Conservation (phyloP, 2,888 invertebrate species). For the Melangyna quadrimaculata region DNA sequence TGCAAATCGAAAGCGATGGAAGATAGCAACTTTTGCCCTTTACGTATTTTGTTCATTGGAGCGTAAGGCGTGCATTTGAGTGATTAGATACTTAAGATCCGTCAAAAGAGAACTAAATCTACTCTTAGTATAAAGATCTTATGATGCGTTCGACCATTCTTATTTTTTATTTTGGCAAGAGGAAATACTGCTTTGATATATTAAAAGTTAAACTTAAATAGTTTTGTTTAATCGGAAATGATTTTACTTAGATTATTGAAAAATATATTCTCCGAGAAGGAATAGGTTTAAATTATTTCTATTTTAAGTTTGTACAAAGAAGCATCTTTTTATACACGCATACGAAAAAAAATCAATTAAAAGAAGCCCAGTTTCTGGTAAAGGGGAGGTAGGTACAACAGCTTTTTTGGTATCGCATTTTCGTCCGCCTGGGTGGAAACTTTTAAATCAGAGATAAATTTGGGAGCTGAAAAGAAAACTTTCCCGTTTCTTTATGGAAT, state of each 20-base stretch:
- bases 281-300: background rate
- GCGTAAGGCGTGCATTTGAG: slow-evolving; percentile 74
- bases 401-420: slow-evolving; percentile 8
- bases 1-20: slow-evolving; percentile 55
- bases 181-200: background rate
- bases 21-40: slow-evolving; percentile 42
- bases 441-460: slow-evolving; percentile 48
- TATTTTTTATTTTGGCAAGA: background rate
- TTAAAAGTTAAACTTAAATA: background rate
- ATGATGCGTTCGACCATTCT: background rate
- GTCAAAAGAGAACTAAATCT: slow-evolving; percentile 15
- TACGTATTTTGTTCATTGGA: slow-evolving; percentile 72
- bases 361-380: slow-evolving; percentile 20
- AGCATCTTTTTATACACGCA: background rate
- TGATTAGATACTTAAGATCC: slow-evolving; percentile 70
- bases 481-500: slow-evolving; percentile 38
- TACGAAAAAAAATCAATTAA: slow-evolving; percentile 22
- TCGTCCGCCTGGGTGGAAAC: slow-evolving; percentile 22
- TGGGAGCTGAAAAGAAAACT: slow-evolving; percentile 34
- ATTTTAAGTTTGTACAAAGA: background rate
- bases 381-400: background rate
- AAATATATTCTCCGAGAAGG: background rate
- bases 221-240: too few relatives aligned
- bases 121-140: background rate
- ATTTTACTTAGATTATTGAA: too few relatives aligned